Evolutionary conservation across 2,113 vertebrate species (phyloP).

Genomic region (Boulengeromyrus knoepffleri): DNA sequence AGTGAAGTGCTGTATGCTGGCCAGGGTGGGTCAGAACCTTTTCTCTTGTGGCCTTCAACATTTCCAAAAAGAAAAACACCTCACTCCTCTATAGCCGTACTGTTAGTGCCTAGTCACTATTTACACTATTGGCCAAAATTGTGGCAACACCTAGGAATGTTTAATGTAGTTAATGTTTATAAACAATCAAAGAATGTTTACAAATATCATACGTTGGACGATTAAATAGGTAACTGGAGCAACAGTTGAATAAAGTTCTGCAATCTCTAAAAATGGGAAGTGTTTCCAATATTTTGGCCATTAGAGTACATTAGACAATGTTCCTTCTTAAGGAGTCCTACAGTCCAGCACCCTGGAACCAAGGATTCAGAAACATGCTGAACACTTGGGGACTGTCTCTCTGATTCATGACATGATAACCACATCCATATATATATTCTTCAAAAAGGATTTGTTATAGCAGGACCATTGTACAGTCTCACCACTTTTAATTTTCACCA

Average conservation of each 20-base stretch:
- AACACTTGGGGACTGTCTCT: neutral
- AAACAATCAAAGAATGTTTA: neutral
- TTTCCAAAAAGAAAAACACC: neutral
- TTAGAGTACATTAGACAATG: neutral
- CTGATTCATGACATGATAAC: neutral
- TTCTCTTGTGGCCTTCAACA: constrained; percentile 18
- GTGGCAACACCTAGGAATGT: neutral
- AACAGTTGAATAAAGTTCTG: neutral
- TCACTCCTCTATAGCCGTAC: constrained; percentile 8
- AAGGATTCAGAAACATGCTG: neutral
- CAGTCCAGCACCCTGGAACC: neutral
- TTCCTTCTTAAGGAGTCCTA: neutral
- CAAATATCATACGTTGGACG: neutral
- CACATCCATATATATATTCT: neutral
- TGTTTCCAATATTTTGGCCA: neutral
- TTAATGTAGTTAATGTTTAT: neutral
- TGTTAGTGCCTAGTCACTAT: constrained; percentile 15
- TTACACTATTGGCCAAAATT: neutral
- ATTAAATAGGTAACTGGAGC: neutral
- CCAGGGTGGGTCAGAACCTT: neutral
- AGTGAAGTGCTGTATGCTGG: neutral
- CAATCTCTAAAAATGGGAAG: neutral
- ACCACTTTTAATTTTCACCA: neutral
- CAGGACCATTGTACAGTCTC: neutral
- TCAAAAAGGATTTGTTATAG: neutral